A percentile compares a stretch with the other conserved stretches of the same genome.
phyloP scores from a whole-genome alignment of 2,888 invertebrate species.

The Atethmia centrago region DNA sequence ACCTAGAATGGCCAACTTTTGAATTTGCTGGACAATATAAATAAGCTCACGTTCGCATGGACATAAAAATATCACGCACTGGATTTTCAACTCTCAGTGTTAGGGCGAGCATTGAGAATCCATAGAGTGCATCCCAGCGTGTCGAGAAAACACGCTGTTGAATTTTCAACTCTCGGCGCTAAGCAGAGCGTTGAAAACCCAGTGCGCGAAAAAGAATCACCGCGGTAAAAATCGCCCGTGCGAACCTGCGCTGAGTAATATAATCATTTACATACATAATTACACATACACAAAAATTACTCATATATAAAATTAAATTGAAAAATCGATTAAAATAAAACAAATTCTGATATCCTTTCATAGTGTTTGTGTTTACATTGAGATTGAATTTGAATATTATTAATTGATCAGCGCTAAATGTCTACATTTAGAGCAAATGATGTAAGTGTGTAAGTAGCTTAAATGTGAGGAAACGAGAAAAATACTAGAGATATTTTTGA shows the following conservation, averaged over 20 bases:
- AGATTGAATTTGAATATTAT: slow-evolving; percentile 23
- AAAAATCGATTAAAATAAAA: slow-evolving; percentile 27
- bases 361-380: background rate
- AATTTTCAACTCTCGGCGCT: no score
- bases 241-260: no score
- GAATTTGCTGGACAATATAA: slow-evolving; percentile 27
- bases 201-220: no score
- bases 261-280: slow-evolving; percentile 50
- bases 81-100: no score
- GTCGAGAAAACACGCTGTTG: no score
- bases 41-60: no score
- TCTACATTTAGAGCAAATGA: background rate
- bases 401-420: slow-evolving; percentile 51
- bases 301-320: slow-evolving; percentile 26
- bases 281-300: slow-evolving; percentile 43
- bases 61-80: no score
- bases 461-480: background rate
- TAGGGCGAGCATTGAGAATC: no score
- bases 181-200: no score
- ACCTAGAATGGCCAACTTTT: slow-evolving; percentile 3
- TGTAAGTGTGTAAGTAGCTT: background rate
- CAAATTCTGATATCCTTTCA: background rate
- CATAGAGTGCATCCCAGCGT: no score
- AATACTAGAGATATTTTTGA: background rate
- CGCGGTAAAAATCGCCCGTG: no score